Evolutionary conservation across 2,113 vertebrate species (phyloP).

Genomic region (Choloepus hoffmanni): DNA sequence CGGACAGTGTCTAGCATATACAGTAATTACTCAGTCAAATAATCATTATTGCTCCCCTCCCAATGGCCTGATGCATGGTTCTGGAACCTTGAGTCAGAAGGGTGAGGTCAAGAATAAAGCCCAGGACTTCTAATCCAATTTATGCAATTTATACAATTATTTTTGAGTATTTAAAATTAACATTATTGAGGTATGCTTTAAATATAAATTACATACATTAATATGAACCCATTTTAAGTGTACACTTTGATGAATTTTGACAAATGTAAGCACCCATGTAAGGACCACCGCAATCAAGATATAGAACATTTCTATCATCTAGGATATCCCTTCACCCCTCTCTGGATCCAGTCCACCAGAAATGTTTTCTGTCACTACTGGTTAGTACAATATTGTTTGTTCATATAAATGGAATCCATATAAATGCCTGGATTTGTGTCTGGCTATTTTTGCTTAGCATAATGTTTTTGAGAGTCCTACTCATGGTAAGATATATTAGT

Average conservation of each 20-base stretch:
- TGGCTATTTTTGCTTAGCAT: background rate
- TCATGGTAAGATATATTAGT: background rate
- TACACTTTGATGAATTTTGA: background rate
- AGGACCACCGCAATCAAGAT: background rate
- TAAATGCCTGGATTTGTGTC: background rate
- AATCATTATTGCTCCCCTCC: background rate
- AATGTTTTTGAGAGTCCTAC: background rate
- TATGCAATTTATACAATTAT: background rate
- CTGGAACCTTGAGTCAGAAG: background rate
- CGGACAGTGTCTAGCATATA: accelerated
- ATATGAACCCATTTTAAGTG: background rate
- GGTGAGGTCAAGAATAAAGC: background rate
- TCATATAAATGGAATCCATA: background rate
- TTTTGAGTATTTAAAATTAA: constrained; percentile 2
- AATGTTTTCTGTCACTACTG: background rate
- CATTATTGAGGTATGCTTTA: background rate
- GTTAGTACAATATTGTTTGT: background rate
- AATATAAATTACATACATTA: background rate
- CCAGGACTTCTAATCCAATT: background rate
- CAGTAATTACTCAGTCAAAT: background rate
- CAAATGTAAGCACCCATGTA: background rate
- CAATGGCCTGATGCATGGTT: background rate
- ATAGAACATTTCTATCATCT: background rate
- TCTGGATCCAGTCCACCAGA: background rate
- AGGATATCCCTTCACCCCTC: too few relatives aligned